Evolutionary conservation across 1,140 invertebrate species (phyloP).

Genomic region (Andrena cerasifolii): DNA sequence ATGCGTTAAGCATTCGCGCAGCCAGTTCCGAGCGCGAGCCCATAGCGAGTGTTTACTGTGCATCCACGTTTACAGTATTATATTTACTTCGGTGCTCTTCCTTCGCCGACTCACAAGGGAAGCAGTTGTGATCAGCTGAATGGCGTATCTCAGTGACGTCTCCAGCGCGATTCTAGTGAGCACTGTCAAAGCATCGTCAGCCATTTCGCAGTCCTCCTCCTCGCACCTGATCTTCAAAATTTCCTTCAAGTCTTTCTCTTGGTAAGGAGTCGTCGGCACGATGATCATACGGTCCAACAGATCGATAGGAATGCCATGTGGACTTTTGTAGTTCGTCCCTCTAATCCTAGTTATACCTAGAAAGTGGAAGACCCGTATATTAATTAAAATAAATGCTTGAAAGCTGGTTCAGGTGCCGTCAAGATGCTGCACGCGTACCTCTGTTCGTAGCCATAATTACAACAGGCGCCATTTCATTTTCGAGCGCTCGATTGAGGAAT

Average conservation of each 20-base stretch:
- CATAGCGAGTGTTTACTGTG: no score
- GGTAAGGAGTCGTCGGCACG: constrained; percentile 94
- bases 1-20: no score
- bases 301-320: constrained; percentile 98
- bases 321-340: constrained; percentile 96
- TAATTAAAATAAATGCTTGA: no score
- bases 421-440: constrained; percentile 80
- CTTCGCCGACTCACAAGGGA: constrained; percentile 92
- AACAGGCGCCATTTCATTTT: constrained; percentile 98
- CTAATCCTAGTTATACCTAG: constrained; percentile 93
- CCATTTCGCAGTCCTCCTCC: constrained; percentile 98
- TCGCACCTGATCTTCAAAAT: constrained; percentile 97
- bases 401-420: no score
- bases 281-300: constrained; percentile 98
- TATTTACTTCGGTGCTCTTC: constrained; percentile 90
- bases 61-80: neutral
- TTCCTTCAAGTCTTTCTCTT: constrained; percentile 94
- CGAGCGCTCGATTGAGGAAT: constrained; percentile 97
- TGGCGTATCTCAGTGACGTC: constrained; percentile 97
- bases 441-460: constrained; percentile 99
- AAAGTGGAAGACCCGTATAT: neutral
- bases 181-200: constrained; percentile 94
- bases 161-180: constrained; percentile 96
- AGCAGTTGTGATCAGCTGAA: constrained; percentile 98
- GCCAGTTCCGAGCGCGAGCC: no score